Evolutionary conservation across 1,140 invertebrate genomes (phyloP), one percentile per base, ranked within the genome.

Genomic region (Aricia agestis): DNA sequence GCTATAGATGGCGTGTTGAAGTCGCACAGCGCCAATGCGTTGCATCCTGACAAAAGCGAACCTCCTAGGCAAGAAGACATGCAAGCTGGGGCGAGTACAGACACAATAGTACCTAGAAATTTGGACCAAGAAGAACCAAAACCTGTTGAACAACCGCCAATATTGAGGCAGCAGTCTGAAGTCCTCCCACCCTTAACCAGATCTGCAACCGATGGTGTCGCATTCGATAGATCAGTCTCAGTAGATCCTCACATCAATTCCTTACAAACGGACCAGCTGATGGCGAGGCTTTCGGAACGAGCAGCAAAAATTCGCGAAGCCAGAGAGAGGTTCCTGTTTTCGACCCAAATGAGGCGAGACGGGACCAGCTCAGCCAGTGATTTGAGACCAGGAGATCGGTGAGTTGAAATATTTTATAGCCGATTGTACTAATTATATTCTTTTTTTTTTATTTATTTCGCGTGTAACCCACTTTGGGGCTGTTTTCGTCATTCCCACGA

Each of bases 241-340:
- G 73, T 77, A 1, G 75, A 85, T 2, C 85, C 85, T 66, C 19
- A 77, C 13, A 68, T 80, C 1, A 67, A 52, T 18, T 73, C 67
- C n/a, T 66, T 69, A 67, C 77, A 83, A 18, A 61, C 72, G 10
- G 77, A 81, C 10, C 69, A 76, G 4, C 58, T 74, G 17, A 75
- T 75, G 15, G 72, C 77, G 0, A 81, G 67, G n/a, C 69, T 85
- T 10, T 85, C 87, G 3, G 92, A 93, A 72, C 86, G 94, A 45
- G 93, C 93, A 0, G 81, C 92, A 0, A 93, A 92, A 71, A 84
- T 95, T 1, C 92, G 93, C 74, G 93, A 92, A 75, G 94, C 94
- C 0, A 94, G 94, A 80, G 94, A 95, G 72, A 93, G 93, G 71
- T 95, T 95, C 76, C 76, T 95, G 18, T 81, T 83, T 1, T 87